Evolutionary conservation across 1,140 invertebrate genomes (phyloP).

Genomic region (Drosophila pandora): DNA sequence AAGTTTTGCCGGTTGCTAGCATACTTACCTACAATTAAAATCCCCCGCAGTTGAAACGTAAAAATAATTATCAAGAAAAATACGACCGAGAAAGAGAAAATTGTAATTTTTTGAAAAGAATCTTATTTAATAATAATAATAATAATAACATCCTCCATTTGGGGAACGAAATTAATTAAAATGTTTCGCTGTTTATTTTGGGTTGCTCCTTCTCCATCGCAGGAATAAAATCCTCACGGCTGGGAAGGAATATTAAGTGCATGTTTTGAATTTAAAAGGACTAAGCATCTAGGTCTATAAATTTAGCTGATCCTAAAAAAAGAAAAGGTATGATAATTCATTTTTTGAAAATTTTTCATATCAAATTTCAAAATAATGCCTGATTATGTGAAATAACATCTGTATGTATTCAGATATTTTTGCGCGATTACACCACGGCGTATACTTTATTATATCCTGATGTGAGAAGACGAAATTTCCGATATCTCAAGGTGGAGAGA

Average conservation of each 20-base stretch:
- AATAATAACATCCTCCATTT: constrained; percentile 61
- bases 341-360: no score
- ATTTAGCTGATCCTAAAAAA: no score
- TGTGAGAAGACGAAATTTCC: constrained; percentile 35
- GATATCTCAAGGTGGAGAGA: constrained; percentile 13
- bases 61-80: constrained; percentile 68
- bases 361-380: no score
- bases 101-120: constrained; percentile 32
- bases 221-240: not conserved
- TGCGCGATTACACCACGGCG: constrained; percentile 34
- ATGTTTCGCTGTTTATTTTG: constrained; percentile 32
- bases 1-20: constrained; percentile 45
- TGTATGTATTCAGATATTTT: not conserved
- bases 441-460: constrained; percentile 51
- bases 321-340: no score
- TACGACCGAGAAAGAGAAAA: constrained; percentile 26
- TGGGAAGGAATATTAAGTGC: not conserved
- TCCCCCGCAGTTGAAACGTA: constrained; percentile 51
- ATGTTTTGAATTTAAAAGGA: constrained; percentile 14
- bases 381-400: not conserved
- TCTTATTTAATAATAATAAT: constrained; percentile 63
- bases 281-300: not conserved
- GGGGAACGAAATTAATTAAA: constrained; percentile 54
- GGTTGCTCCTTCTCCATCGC: constrained; percentile 2
- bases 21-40: constrained; percentile 66